A percentile compares a stretch with the other conserved stretches of the same genome.
Evolutionary conservation across 2,888 invertebrate species (phyloP).

Genomic region (Keiferia lycopersicella): DNA sequence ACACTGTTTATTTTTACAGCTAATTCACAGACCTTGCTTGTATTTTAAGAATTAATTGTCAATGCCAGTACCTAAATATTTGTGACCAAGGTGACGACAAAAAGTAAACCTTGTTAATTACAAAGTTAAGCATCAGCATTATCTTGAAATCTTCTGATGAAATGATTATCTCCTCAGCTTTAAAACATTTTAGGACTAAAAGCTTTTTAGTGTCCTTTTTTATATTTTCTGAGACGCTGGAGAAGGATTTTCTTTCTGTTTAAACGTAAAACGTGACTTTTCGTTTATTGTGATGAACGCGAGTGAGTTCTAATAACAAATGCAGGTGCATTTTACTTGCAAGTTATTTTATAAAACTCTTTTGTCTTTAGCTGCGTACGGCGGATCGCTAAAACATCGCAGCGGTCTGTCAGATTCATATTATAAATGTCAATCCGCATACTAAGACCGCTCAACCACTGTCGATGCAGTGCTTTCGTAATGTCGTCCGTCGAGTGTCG

Average conservation of each 20-base stretch:
- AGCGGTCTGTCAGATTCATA: too few relatives aligned
- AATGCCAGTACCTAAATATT: too few relatives aligned
- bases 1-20: too few relatives aligned
- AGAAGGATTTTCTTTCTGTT: background rate
- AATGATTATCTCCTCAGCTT: background rate
- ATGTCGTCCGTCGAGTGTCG: too few relatives aligned
- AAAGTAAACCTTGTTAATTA: too few relatives aligned
- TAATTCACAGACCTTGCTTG: too few relatives aligned
- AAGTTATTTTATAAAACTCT: background rate
- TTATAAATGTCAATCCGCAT: too few relatives aligned
- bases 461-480: too few relatives aligned
- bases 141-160: background rate
- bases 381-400: background rate
- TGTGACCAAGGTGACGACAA: too few relatives aligned
- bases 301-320: background rate
- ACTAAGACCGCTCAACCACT: too few relatives aligned
- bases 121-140: background rate
- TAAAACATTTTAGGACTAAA: background rate
- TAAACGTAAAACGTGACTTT: background rate
- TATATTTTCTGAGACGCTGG: background rate
- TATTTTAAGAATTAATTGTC: too few relatives aligned
- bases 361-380: background rate
- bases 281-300: background rate
- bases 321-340: background rate
- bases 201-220: constrained; percentile 4